Evolutionary conservation across 2,113 vertebrate species (phyloP).

Genomic region (Dicerorhinus sumatrensis): DNA sequence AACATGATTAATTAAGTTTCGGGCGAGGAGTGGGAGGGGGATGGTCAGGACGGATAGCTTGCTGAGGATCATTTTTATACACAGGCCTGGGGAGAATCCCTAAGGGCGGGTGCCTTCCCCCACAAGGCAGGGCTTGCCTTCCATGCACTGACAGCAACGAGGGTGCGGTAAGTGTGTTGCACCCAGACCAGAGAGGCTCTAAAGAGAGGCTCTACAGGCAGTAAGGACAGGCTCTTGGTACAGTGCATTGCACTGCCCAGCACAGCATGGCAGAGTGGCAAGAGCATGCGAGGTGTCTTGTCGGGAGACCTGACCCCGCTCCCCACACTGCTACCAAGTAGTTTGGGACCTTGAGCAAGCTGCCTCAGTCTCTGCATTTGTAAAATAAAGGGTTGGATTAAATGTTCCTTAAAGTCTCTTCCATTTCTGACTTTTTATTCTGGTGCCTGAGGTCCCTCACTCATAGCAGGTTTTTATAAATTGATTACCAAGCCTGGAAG

Average conservation of each 20-base stretch:
- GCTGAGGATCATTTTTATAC: slow-evolving; percentile 18
- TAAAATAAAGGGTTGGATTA: neutral
- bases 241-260: rapidly evolving
- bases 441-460: neutral
- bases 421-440: neutral
- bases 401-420: neutral
- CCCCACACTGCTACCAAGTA: neutral
- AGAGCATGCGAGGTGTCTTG: neutral
- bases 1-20: slow-evolving; percentile 90
- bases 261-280: neutral
- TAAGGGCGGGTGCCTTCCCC: neutral
- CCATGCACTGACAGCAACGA: neutral
- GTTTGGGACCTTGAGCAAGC: neutral
- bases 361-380: neutral
- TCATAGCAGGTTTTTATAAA: neutral
- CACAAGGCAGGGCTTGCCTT: neutral
- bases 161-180: neutral
- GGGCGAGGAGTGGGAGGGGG: slow-evolving; percentile 70
- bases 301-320: neutral
- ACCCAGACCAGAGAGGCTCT: neutral
- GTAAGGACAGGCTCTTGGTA: neutral
- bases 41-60: slow-evolving; percentile 42
- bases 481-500: neutral
- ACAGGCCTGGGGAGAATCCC: neutral
- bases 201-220: neutral